These are phyloP conservation scores for Steinernema khuongi DNA, from an alignment of 1,140 invertebrate species.

Conservation along the genomic window DNA sequence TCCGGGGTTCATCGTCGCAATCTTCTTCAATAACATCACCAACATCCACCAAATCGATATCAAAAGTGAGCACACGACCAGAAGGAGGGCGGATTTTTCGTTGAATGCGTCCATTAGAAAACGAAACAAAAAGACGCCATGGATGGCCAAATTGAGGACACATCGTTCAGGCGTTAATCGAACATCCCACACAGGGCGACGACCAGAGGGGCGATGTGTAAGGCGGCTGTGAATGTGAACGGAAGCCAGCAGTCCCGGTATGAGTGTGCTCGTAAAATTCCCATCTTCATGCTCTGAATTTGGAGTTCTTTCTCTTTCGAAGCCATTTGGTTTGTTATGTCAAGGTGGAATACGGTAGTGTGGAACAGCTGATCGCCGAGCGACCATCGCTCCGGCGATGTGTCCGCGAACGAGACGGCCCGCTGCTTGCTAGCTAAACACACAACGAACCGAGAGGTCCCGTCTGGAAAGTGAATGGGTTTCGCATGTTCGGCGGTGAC, in stretches of 20 bases:
- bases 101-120: not conserved
- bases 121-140: not conserved
- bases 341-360: not conserved
- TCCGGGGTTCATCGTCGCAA: not conserved
- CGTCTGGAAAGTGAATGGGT: no score
- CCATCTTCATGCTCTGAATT: constrained; percentile 1
- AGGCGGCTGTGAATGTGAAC: no score
- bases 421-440: no score
- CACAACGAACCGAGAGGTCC: not conserved
- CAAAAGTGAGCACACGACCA: not conserved
- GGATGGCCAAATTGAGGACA: not conserved
- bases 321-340: not conserved
- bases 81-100: not conserved
- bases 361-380: not conserved
- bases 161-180: not conserved
- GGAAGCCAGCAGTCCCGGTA: not conserved
- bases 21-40: not conserved
- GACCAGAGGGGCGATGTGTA: no score
- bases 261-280: not conserved
- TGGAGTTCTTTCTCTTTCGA: not conserved
- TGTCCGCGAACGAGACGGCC: no score
- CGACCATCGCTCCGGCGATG: no score
- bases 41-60: not conserved
- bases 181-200: not conserved
- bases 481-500: no score